phyloP scores from a whole-genome alignment of 1,140 invertebrate species.

The Drosophila tsacasi region DNA sequence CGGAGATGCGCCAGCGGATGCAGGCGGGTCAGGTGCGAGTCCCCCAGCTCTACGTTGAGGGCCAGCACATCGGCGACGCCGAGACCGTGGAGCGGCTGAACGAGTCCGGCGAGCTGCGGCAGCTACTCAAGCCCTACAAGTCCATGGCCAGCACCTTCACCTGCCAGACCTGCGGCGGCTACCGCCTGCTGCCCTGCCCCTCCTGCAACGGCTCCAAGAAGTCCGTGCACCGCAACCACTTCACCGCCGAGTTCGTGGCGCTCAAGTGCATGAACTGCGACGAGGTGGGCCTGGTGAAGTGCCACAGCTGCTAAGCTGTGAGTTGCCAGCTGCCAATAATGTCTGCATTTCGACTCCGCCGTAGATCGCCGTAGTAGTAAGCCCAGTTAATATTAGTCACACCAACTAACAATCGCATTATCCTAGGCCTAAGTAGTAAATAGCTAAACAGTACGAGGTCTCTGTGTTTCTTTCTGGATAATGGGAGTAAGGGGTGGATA shows the following conservation, averaged over 20 bases:
- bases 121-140: conserved; percentile 96
- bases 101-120: conserved; percentile 95
- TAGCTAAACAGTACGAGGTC: conserved; percentile 21
- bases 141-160: conserved; percentile 91
- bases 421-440: conserved; percentile 68
- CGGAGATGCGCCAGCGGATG: conserved; percentile 94
- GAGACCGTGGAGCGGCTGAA: conserved; percentile 95
- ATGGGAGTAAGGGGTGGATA: neutral
- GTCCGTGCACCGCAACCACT: conserved; percentile 96
- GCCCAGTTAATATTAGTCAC: conserved; percentile 65
- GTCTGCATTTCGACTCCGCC: conserved; percentile 12
- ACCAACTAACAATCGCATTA: conserved; percentile 30
- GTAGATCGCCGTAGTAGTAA: conserved; percentile 31
- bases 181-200: conserved; percentile 94
- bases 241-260: conserved; percentile 96
- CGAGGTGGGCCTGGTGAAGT: conserved; percentile 95
- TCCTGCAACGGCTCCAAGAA: conserved; percentile 98
- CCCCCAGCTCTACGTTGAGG: conserved; percentile 97
- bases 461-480: conserved; percentile 6
- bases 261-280: conserved; percentile 98
- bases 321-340: neutral
- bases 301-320: conserved; percentile 89
- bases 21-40: conserved; percentile 90
- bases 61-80: conserved; percentile 95
- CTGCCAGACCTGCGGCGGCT: conserved; percentile 96